Base-by-base conservation (phyloP, 1,140 invertebrate species). In the Ceratosolen fusciceps region DNA sequence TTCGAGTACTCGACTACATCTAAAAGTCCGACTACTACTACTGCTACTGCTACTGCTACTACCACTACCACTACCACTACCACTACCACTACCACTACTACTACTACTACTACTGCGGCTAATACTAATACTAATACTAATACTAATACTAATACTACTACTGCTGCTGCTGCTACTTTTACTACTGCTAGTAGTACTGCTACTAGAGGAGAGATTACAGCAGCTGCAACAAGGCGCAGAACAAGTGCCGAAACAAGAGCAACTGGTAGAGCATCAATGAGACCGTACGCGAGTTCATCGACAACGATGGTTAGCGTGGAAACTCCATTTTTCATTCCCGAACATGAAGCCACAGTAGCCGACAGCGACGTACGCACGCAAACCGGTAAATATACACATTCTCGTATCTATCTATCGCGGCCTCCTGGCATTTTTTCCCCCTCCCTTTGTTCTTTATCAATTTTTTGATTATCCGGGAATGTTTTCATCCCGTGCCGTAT, bases 231-330 rank as follows among this genome's bases (percentile, higher is more conserved):
- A 12, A 80, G 43, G 10, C 72, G 12, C 49, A n/a, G 34, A 58
- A 67, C 83, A 10, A 77, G n/a, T 24, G 72, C 26, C 16, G 62
- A 83, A 71, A 80, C 82, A 58, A 87, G 86, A 62, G 80, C 83
- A 39, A 86, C 86, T 71, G 86, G 86, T 82, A 83, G 86, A 21
- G 52, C 75, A 5, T 56, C 70, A 10, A 74, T 26, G 26, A 82
- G 74, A 47, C 80, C 29, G n/a, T 49, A 79, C 4, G 74, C 68
- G 3, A 60, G 16, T 31, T 68, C 7, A 71, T 34, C 52, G n/a
- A 84, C 71, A 26, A 79, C 67, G 43, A 80, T 49, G 16, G 2
- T 83, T 43, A 77, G 84, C 39, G 78, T 37, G 29, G 83, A 84
- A 72, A 86, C 83, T 26, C 82, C 85, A 5, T 84, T 81, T 79